A percentile compares a stretch with the other conserved stretches of the same genome.
phyloP scores from a whole-genome alignment of 2,888 invertebrate genomes.

The Eugnorisma glareosa region DNA sequence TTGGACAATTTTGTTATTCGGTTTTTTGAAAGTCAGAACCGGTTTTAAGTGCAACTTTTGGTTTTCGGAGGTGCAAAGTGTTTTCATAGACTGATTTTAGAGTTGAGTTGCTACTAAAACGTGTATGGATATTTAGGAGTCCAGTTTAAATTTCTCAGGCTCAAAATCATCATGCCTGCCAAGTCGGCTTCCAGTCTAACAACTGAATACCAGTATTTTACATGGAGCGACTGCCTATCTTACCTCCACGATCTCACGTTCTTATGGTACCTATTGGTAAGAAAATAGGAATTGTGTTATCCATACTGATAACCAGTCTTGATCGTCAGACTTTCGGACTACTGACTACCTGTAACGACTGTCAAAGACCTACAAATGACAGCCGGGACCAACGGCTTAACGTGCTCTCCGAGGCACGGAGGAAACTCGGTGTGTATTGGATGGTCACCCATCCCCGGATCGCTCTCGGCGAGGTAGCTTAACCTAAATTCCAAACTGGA shows the following conservation, averaged over 20 bases:
- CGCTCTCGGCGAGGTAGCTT: neutral
- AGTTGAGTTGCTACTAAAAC: slow-evolving; percentile 10
- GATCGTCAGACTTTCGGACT: neutral
- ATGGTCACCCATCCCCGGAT: neutral
- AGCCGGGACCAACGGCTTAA: neutral
- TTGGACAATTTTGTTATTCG: slow-evolving; percentile 1
- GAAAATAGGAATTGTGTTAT: too few relatives aligned
- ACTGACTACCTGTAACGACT: neutral
- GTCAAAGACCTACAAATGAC: neutral
- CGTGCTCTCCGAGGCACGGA: neutral
- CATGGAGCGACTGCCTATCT: neutral
- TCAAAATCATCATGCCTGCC: neutral
- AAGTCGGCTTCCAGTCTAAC: neutral
- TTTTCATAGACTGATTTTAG: slow-evolving; percentile 26
- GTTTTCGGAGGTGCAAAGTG: slow-evolving; percentile 7
- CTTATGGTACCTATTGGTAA: neutral
- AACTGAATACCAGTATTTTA: slow-evolving; percentile 1
- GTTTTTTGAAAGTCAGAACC: slow-evolving; percentile 4
- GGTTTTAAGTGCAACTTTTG: slow-evolving; percentile 8
- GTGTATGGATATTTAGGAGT: neutral
- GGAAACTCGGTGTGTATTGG: fast-evolving
- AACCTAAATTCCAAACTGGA: slow-evolving; percentile 18
- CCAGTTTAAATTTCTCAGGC: slow-evolving; percentile 10
- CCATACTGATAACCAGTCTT: neutral
- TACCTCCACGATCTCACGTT: neutral